A percentile compares a stretch with the other conserved stretches of the same genome.
Evolutionary conservation across 2,113 vertebrate species (phyloP).

Genomic region (Sturnus vulgaris): DNA sequence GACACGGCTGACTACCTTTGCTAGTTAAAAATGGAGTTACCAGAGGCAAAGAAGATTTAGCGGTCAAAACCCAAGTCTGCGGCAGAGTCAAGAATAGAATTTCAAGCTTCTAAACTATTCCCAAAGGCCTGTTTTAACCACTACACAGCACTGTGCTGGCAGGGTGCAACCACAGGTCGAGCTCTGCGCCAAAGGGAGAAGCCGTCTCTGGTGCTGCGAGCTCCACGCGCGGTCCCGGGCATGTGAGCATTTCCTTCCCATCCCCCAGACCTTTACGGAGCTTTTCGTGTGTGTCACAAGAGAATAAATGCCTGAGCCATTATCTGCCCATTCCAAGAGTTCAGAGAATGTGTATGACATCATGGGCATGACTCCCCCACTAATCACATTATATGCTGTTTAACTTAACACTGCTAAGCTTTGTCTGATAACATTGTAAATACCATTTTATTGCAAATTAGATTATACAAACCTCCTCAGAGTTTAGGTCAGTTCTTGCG

Average conservation of each 20-base stretch:
- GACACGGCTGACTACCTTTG: neutral
- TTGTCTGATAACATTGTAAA: conserved; percentile 68
- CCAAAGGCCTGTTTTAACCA: conserved; percentile 36
- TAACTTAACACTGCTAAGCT: conserved; percentile 65
- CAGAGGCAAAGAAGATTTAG: conserved; percentile 55
- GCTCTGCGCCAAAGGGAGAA: neutral
- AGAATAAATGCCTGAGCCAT: conserved; percentile 43
- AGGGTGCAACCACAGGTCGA: conserved; percentile 24
- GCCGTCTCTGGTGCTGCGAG: neutral
- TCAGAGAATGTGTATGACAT: conserved; percentile 59
- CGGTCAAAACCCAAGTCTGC: conserved; percentile 34
- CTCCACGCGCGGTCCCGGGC: neutral
- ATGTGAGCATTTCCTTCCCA: neutral
- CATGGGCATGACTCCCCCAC: conserved; percentile 48
- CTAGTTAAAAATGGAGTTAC: conserved; percentile 43
- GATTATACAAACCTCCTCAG: conserved; percentile 64
- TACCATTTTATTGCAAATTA: conserved; percentile 67
- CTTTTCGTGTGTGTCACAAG: neutral
- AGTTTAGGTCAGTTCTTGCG: conserved; percentile 52
- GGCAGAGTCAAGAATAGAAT: conserved; percentile 48
- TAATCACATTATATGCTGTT: conserved; percentile 71
- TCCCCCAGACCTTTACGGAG: neutral
- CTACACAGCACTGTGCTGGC: neutral
- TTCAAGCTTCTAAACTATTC: conserved; percentile 3
- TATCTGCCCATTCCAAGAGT: conserved; percentile 48